Evolutionary conservation across 30 jellyfish, hydroid and myxozoan genomes (phyloP), one percentile per base, ranked within the genome.

Genomic region (Chrysaora quinquecirrha): DNA sequence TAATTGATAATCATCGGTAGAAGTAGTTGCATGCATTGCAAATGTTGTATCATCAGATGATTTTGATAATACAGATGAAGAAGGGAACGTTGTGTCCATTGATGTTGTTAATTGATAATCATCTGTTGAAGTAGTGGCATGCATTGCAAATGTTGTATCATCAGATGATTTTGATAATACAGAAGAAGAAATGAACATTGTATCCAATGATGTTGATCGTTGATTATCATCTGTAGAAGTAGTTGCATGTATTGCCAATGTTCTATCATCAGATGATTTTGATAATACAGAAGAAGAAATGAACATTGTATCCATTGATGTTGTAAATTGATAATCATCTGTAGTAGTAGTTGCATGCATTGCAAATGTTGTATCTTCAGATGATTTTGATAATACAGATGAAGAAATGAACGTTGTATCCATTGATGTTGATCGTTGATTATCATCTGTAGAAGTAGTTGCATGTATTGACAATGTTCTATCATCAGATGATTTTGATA

Each of bases 221-320:
- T 60, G 72, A 60, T 60, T 6, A 60, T 60, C 72, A 3, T 60
- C 72, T 60, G 18, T 14, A 38, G 54, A 38, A 38, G 54, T 14
- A 38, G 54, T 38, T 38, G 54, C 14, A 3, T 6, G 54, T 38
- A 14, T 38, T 3, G 14, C 14, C 6, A 38, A 6, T 38, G 54
- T 38, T 14, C 11, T 3, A 38, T 6, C 54, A 38, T 38, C 14
- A 3, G 54, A 3, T 6, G 54, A 6, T 38, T 14, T 14, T 38
- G 6, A 14, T 3, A 38, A 6, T 14, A 38, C 14, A 6, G 54
- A 38, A 3, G 54, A 38, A 38, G 54, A 38, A 14, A 38, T 38
- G 54, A 14, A 38, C 14, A 38, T 38, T 38, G 54, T 14, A 3
- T 38, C 54, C 6, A 38, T 6, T 3, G 54, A 14, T 38, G 54